Percentiles rank a stretch among this genome's conserved stretches.
Evolutionary conservation across 1,140 invertebrate species (phyloP).

Genomic region (Mercenaria mercenaria): DNA sequence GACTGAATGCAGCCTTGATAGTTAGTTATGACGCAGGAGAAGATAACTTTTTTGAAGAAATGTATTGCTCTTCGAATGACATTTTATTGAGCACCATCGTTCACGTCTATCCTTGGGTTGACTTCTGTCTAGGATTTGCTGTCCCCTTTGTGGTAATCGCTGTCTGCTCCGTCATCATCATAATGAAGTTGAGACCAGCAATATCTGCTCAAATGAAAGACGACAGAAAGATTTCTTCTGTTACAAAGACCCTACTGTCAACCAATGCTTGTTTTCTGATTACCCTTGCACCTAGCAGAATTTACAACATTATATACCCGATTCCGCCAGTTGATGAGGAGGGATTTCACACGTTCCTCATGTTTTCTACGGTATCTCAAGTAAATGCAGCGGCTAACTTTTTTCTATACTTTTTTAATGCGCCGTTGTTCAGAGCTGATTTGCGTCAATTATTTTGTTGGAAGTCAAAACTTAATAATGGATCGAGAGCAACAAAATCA

Average conservation of each 20-base stretch:
- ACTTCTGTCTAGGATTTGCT: background rate
- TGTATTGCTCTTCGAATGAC: background rate
- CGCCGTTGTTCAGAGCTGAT: background rate
- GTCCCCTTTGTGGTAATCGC: background rate
- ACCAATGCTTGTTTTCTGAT: background rate
- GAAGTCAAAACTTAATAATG: too few species aligned
- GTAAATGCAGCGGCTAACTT: background rate
- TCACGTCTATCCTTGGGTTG: background rate
- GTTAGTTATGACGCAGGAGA: background rate
- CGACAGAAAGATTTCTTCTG: background rate
- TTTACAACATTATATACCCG: background rate
- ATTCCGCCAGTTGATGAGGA: background rate
- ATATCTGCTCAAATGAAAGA: background rate
- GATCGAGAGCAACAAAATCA: too few species aligned
- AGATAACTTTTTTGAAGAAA: too few species aligned
- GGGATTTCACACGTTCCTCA: background rate
- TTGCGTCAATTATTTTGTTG: background rate
- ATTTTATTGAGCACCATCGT: background rate
- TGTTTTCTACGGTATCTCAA: background rate
- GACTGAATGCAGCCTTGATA: background rate
- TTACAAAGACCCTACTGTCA: background rate
- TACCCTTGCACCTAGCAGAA: background rate
- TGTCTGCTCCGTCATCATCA: background rate
- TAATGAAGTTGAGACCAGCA: background rate
- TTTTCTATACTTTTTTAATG: background rate